A percentile compares a stretch with the other conserved stretches of the same genome.
These are phyloP conservation scores for Drosophila eugracilis DNA, from an alignment of 1,140 invertebrate genomes.

Conservation along the genomic window DNA sequence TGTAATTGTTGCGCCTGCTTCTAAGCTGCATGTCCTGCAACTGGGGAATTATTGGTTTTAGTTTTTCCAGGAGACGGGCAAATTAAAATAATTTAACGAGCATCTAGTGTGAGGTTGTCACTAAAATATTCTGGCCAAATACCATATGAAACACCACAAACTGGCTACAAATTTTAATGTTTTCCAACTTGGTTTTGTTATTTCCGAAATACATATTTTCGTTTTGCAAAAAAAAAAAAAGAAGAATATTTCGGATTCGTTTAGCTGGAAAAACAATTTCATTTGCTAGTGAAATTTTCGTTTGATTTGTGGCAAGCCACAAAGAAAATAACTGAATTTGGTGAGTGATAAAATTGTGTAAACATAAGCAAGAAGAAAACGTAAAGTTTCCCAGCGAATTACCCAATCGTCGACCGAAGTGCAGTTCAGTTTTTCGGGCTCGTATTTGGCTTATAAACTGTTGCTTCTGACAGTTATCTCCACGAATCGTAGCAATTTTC, in stretches of 20 bases:
- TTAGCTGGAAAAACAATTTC: neutral
- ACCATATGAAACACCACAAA: conserved; percentile 8
- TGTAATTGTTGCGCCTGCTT: conserved; percentile 45
- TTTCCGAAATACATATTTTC: conserved; percentile 13
- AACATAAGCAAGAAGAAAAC: conserved; percentile 8
- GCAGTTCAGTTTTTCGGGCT: conserved; percentile 9
- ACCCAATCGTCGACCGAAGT: conserved; percentile 2
- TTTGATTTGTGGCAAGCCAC: conserved; percentile 29
- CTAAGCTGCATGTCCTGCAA: conserved; percentile 7
- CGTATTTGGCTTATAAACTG: conserved; percentile 64
- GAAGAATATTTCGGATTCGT: neutral
- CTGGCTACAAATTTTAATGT: neutral
- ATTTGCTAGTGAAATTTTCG: conserved; percentile 6
- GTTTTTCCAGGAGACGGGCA: neutral
- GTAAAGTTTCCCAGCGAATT: conserved; percentile 11
- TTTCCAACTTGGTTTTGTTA: conserved; percentile 9
- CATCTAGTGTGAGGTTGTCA: neutral
- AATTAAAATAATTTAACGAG: conserved; percentile 2
- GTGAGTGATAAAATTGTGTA: conserved; percentile 22
- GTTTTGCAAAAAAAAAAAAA: neutral
- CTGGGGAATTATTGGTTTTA: conserved; percentile 3
- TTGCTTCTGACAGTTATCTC: conserved; percentile 60
- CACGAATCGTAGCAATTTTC: conserved; percentile 50
- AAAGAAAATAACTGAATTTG: conserved; percentile 15
- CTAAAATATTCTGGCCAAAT: neutral